phyloP scores from a whole-genome alignment of 2,113 vertebrate genomes.

The Corythoichthys intestinalis region DNA sequence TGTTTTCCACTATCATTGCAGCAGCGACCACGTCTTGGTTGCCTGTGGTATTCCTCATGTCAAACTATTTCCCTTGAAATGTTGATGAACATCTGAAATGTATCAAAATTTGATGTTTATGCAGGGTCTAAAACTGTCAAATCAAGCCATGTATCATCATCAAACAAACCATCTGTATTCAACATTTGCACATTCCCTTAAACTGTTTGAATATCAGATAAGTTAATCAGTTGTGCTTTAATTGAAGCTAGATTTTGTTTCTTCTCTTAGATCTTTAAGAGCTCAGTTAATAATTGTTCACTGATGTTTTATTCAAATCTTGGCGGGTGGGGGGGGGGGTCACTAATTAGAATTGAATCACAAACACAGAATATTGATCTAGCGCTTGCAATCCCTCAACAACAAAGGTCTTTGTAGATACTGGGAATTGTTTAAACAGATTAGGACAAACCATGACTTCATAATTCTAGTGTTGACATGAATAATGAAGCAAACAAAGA shows the following conservation, averaged over 20 bases:
- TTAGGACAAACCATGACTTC: conserved; percentile 18
- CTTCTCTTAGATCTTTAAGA: background rate
- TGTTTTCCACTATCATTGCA: background rate
- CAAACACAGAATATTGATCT: background rate
- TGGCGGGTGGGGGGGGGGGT: no score
- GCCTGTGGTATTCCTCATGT: background rate
- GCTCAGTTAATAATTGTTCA: background rate
- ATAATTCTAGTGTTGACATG: conserved; percentile 28
- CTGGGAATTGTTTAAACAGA: conserved; percentile 32
- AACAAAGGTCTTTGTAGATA: conserved; percentile 35
- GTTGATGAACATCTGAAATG: background rate
- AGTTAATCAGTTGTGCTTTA: background rate
- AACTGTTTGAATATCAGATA: background rate
- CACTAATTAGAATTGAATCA: background rate
- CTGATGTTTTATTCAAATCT: background rate
- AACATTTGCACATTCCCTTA: background rate
- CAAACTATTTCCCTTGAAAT: background rate
- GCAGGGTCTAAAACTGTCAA: background rate
- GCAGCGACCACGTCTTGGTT: background rate
- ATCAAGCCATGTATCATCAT: background rate
- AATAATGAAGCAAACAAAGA: conserved; percentile 46
- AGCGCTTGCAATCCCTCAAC: conserved; percentile 16
- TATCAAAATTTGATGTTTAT: background rate
- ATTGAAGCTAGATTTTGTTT: background rate
- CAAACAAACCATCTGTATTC: background rate